Conservation (phyloP, 1,140 invertebrate genomes). For the Phymorhynchus buccinoides region DNA sequence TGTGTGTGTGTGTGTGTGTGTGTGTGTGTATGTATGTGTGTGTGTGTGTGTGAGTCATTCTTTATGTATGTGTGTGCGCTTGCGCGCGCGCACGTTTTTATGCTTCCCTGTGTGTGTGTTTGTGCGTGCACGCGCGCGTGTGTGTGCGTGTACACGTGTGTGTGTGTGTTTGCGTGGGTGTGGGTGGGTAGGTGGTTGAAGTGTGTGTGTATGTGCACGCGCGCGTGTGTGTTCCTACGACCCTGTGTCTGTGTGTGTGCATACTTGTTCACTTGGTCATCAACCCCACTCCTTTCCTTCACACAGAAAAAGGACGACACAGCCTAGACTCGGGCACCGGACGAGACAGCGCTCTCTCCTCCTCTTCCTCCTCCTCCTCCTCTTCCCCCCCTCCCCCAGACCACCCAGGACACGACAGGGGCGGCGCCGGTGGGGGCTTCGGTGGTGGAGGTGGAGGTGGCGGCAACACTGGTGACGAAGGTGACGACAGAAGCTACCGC, state of each 20-base stretch:
- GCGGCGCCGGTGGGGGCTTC: not conserved
- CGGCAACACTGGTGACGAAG: too few relatives aligned
- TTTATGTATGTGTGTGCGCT: not conserved
- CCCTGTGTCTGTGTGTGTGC: not conserved
- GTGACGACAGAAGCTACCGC: too few relatives aligned
- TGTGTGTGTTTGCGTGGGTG: too few relatives aligned
- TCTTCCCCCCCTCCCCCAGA: not conserved
- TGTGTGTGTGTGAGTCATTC: too few relatives aligned
- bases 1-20: too few relatives aligned
- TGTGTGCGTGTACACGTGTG: too few relatives aligned
- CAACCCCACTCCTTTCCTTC: not conserved
- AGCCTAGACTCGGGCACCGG: not conserved
- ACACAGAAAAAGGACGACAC: not conserved
- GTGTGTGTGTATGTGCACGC: not conserved
- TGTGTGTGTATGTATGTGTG: too few relatives aligned
- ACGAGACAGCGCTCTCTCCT: conserved; percentile 3
- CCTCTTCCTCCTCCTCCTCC: not conserved
- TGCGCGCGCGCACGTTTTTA: not conserved
- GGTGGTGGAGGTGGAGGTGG: not conserved
- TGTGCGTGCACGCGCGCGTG: too few relatives aligned
- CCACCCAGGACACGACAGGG: not conserved
- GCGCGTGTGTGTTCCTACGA: not conserved
- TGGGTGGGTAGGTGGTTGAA: too few relatives aligned
- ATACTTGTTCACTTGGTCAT: not conserved
- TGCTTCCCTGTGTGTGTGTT: too few relatives aligned